Percentiles rank a stretch among this genome's conserved stretches.
Evolutionary conservation across 2,113 vertebrate species (phyloP).

Genomic region (Lates calcarifer): DNA sequence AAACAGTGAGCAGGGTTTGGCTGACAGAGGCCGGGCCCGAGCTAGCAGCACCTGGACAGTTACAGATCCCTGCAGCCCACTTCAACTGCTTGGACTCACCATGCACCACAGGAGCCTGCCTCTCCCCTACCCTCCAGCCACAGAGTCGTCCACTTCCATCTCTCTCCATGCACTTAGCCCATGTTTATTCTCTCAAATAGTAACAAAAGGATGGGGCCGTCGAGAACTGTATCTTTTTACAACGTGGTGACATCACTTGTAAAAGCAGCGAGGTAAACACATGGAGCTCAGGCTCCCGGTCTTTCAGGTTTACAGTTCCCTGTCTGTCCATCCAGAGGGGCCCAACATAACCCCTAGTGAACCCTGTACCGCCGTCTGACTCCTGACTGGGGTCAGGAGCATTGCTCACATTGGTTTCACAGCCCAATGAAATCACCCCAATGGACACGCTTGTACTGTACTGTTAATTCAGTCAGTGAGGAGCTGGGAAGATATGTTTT

Average conservation of each 20-base stretch:
- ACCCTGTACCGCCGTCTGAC: conserved; percentile 58
- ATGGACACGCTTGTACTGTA: conserved; percentile 48
- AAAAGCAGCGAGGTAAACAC: conserved; percentile 75
- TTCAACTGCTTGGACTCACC: conserved; percentile 61
- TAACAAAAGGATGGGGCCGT: conserved; percentile 72
- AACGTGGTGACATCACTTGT: conserved; percentile 81
- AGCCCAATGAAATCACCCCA: conserved; percentile 70
- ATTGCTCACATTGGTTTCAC: conserved; percentile 74
- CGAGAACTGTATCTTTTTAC: conserved; percentile 82
- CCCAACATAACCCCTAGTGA: conserved; percentile 56
- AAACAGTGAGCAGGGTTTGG: conserved; percentile 47
- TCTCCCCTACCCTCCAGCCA: conserved; percentile 31
- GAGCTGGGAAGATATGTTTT: conserved; percentile 31
- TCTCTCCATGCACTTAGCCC: conserved; percentile 52
- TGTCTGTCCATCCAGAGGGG: conserved; percentile 61
- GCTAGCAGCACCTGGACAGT: conserved; percentile 78
- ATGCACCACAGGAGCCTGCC: conserved; percentile 49
- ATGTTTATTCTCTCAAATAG: conserved; percentile 79
- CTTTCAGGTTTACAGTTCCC: conserved; percentile 75
- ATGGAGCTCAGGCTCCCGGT: conserved; percentile 70
- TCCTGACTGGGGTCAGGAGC: conserved; percentile 70
- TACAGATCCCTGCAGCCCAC: conserved; percentile 80
- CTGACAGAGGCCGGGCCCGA: conserved; percentile 48
- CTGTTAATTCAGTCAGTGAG: conserved; percentile 61
- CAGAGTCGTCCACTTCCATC: conserved; percentile 40